Conservation (phyloP, 2,797 vertebrate species). For the Macropus fuliginosus region DNA sequence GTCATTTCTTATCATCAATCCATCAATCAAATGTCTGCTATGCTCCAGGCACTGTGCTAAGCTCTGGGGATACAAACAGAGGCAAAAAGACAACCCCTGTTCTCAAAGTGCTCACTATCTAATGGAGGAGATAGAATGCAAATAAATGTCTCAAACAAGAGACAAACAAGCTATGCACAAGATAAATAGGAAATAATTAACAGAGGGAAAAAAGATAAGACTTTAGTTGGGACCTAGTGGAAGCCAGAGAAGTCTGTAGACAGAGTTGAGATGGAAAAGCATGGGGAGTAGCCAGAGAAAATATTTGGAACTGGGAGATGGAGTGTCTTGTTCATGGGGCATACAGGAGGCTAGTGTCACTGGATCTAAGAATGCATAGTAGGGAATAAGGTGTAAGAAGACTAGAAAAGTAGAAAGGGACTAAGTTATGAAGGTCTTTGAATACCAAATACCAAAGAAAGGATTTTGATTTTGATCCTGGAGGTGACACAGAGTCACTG, state of each 20-base stretch:
- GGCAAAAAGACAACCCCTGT: not conserved
- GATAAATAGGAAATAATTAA: not conserved
- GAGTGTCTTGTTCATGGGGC: not conserved
- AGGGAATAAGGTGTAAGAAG: not conserved
- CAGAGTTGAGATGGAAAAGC: not conserved
- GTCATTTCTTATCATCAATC: no score
- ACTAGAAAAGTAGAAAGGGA: not conserved
- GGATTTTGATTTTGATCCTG: not conserved
- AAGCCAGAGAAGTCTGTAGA: not conserved
- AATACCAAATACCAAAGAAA: not conserved
- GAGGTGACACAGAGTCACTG: not conserved
- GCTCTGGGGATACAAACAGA: no score
- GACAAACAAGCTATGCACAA: not conserved
- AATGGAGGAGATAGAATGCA: not conserved
- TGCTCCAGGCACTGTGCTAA: no score
- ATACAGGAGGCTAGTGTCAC: not conserved
- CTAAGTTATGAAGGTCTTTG: not conserved
- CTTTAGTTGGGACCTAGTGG: not conserved
- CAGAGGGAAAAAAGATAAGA: not conserved
- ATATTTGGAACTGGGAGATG: not conserved
- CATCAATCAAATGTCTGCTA: no score
- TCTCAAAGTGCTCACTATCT: not conserved
- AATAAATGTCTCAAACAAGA: not conserved
- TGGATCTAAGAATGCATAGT: not conserved
- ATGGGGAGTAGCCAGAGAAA: not conserved